A percentile compares a stretch with the other conserved stretches of the same genome.
phyloP scores from a whole-genome alignment of 1,140 invertebrate genomes.

The Diprion similis region DNA sequence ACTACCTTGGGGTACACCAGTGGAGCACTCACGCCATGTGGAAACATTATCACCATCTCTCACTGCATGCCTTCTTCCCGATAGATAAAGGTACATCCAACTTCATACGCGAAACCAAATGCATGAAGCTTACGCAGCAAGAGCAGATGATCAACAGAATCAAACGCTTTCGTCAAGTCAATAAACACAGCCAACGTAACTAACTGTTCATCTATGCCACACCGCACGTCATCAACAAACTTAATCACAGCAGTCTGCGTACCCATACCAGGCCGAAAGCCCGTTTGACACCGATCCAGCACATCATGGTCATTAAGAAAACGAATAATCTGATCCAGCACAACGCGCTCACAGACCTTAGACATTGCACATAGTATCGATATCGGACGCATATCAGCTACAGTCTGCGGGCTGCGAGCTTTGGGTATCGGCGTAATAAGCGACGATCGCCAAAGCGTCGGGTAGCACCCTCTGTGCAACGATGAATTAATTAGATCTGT shows the following conservation, averaged over 20 bases:
- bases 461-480: neutral
- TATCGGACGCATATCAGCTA: neutral
- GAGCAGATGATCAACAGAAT: constrained; percentile 18
- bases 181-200: constrained; percentile 18
- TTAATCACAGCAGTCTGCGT: constrained; percentile 12
- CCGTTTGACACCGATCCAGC: constrained; percentile 16
- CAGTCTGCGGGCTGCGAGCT: neutral
- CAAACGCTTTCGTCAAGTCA: constrained; percentile 23
- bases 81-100: neutral
- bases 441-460: neutral
- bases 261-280: constrained; percentile 18
- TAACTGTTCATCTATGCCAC: constrained; percentile 10
- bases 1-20: too few relatives aligned
- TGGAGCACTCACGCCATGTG: too few relatives aligned
- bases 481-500: neutral
- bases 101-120: neutral
- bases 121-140: neutral
- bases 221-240: constrained; percentile 10
- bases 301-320: constrained; percentile 17
- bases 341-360: neutral
- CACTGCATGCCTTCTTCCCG: neutral
- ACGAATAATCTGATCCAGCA: neutral
- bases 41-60: too few relatives aligned
- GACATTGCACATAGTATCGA: neutral
- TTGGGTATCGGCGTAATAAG: neutral